Evolutionary conservation across 2,888 invertebrate genomes (phyloP).

Genomic region (Chironomus riparius): DNA sequence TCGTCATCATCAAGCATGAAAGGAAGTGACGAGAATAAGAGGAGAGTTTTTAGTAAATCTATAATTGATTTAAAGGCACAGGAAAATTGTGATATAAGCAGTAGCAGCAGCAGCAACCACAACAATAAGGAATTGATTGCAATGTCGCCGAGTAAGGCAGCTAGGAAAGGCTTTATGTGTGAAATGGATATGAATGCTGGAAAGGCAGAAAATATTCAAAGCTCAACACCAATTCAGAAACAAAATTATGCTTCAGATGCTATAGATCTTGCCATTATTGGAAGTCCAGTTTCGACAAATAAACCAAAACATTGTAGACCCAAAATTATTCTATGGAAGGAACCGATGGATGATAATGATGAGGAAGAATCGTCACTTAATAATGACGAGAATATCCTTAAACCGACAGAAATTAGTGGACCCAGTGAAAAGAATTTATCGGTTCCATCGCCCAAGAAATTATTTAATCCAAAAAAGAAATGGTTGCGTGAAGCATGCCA

Average conservation of each 20-base stretch:
- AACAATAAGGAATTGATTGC: background rate
- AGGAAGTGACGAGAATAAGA: slow-evolving; percentile 38
- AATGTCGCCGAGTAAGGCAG: slow-evolving; percentile 31
- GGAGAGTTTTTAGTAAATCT: background rate
- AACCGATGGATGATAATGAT: slow-evolving; percentile 37
- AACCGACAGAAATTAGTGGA: slow-evolving; percentile 29
- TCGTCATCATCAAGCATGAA: slow-evolving; percentile 33
- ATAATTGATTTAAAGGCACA: slow-evolving; percentile 33
- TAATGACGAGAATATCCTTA: background rate
- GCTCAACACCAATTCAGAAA: background rate
- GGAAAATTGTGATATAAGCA: slow-evolving; percentile 2
- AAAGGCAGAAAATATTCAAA: slow-evolving; percentile 25
- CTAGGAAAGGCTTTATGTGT: slow-evolving; percentile 42
- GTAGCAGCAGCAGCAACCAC: no score
- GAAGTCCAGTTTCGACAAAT: slow-evolving; percentile 28
- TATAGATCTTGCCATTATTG: slow-evolving; percentile 1
- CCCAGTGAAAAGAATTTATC: background rate
- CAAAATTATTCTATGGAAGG: slow-evolving; percentile 35
- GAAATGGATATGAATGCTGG: slow-evolving; percentile 35
- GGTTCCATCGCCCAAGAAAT: slow-evolving; percentile 12
- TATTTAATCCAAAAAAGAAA: slow-evolving; percentile 47
- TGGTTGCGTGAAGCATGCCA: slow-evolving; percentile 50
- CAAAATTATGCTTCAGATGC: background rate
- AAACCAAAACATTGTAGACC: slow-evolving; percentile 38
- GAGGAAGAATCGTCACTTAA: slow-evolving; percentile 36